Conservation (phyloP, 2,113 vertebrate genomes). For the Apeltes quadracus region DNA sequence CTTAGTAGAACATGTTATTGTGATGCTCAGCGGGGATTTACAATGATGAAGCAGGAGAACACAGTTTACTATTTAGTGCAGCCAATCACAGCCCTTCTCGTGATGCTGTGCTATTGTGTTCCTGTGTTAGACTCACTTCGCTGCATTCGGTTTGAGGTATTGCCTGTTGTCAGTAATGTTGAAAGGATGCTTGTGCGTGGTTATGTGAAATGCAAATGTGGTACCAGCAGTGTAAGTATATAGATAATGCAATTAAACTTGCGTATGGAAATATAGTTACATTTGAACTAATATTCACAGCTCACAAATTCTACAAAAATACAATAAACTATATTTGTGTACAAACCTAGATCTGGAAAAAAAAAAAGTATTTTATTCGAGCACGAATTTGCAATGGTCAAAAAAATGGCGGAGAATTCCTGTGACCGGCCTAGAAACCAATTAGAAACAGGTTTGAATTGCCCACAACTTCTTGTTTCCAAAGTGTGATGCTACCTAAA, state of each 20-base stretch:
- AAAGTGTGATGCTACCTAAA: no score
- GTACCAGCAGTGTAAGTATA: slow-evolving; percentile 38
- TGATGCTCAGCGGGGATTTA: slow-evolving; percentile 38
- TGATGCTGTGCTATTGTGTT: slow-evolving; percentile 46
- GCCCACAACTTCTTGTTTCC: no score
- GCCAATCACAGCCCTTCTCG: slow-evolving; percentile 33
- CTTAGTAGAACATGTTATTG: slow-evolving; percentile 20
- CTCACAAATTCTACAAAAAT: no score
- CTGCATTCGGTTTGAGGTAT: slow-evolving; percentile 47
- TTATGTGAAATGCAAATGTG: slow-evolving; percentile 48
- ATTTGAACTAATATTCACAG: neutral
- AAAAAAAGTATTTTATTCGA: no score
- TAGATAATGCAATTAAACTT: slow-evolving; percentile 8
- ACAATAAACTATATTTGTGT: no score
- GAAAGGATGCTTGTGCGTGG: slow-evolving; percentile 38
- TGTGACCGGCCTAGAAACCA: no score
- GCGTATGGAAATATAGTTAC: slow-evolving; percentile 18
- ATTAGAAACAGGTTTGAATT: no score
- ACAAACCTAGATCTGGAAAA: no score
- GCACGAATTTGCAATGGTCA: no score
- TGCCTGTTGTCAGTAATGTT: slow-evolving; percentile 29
- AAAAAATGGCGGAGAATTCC: no score
- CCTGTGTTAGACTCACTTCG: slow-evolving; percentile 46
- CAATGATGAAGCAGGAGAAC: slow-evolving; percentile 29
- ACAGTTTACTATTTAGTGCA: slow-evolving; percentile 19